Conservation (phyloP, 1,140 invertebrate species). For the Zaprionus capensis region DNA sequence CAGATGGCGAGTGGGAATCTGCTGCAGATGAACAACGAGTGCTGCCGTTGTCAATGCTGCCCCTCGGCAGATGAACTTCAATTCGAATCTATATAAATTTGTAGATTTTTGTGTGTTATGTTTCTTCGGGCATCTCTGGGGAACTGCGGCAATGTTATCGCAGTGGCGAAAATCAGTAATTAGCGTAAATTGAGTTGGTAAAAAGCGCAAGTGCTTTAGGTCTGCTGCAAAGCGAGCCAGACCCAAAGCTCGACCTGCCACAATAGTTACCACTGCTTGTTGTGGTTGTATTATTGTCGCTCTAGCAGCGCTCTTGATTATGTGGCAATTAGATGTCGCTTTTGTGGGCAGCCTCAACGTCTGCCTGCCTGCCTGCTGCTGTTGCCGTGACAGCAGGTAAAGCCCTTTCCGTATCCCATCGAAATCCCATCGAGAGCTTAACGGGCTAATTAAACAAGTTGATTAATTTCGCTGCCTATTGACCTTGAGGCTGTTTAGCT, state of each 20-base stretch:
- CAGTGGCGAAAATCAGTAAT: slow-evolving; percentile 76
- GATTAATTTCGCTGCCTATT: slow-evolving; percentile 55
- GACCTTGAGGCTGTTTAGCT: slow-evolving; percentile 48
- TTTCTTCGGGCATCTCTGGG: slow-evolving; percentile 13
- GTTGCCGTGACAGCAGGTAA: slow-evolving; percentile 55
- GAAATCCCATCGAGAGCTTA: slow-evolving; percentile 62
- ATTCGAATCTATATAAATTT: not conserved
- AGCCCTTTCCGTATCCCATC: slow-evolving; percentile 1
- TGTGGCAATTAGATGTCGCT: slow-evolving; percentile 80
- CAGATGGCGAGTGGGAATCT: slow-evolving; percentile 52
- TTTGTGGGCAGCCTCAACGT: slow-evolving; percentile 60
- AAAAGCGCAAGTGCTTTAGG: slow-evolving; percentile 73
- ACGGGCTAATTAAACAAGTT: slow-evolving; percentile 74
- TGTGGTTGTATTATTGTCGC: slow-evolving; percentile 37
- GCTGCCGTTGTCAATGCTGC: slow-evolving; percentile 37
- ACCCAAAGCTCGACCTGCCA: slow-evolving; percentile 17
- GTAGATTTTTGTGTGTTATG: not conserved
- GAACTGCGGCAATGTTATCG: slow-evolving; percentile 50
- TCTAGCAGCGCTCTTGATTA: slow-evolving; percentile 54
- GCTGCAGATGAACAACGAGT: slow-evolving; percentile 59
- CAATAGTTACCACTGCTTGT: slow-evolving; percentile 56
- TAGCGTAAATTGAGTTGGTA: slow-evolving; percentile 82
- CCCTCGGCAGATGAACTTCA: not conserved
- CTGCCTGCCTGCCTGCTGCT: not conserved
- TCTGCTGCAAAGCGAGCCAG: slow-evolving; percentile 24